Base-by-base conservation (phyloP, 2,888 invertebrate genomes). In the Plebejus melissa region DNA sequence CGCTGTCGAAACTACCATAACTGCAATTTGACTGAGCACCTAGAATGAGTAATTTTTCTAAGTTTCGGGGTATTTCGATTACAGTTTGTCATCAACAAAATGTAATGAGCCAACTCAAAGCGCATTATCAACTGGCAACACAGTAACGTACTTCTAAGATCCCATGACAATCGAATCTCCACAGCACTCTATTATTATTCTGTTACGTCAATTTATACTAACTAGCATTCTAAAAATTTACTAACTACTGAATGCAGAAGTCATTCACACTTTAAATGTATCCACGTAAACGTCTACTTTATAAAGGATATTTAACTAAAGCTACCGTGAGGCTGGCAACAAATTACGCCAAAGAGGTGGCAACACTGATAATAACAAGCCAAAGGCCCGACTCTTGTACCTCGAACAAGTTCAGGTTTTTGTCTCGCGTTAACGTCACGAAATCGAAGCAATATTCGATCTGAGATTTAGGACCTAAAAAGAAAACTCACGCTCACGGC, bases 221-320 rank as follows among this genome's bases (percentile, higher is more conserved):
- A 89, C 93, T 93, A 93, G 93, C 93, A 92, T 90, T 87, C 93
- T 93, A 93, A 90, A 86, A 92, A 90, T 93, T 93, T 90, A 91
- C 93, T 93, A 93, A 88, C 93, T 93, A 93, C 85, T 82, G 90
- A 91, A 93, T 91, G 91, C 89, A 85, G 86, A 86, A 84, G 83
- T 86, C 91, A 92, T 90, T 78, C 91, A 89, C 84, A 85, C 83
- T 86, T 83, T 72, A 72, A 86, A 89, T 88, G 87, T 89, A 89
- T 92, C 90, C 89, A 88, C 87, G 84, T 89, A 89, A 89, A 91
- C 90, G 88, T 87, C 91, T 92, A 92, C 87, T 85, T 88, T 88
- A 87, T 88, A 87, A 86, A 90, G 87, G 78, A 88, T 89, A 91
- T 89, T 86, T 85, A 90, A 91, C 89, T 91, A 93, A 88, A 82